Evolutionary conservation across 2,888 invertebrate species (phyloP), one percentile per base, ranked within the genome.

Genomic region (Hypena proboscidalis): DNA sequence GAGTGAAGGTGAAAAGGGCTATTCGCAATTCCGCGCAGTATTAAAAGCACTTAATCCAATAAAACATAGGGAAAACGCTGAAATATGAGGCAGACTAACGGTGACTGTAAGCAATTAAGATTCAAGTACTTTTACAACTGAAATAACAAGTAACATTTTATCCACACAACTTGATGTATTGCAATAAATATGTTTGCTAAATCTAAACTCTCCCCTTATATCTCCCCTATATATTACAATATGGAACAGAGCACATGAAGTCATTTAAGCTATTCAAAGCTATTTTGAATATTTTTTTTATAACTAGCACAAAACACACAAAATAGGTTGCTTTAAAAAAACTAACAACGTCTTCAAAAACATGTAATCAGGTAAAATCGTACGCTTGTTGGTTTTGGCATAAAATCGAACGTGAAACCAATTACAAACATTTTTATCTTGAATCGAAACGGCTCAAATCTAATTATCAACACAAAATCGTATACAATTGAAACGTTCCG

Each of bases 1-100:
- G 61, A 40, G 20, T 21, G 51, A 61, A 79, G 78, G 79, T 77
- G 74, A 74, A 79, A 74, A 68, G 67, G 58, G 69, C 70, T 57
- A 72, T 65, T 50, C 58, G 42, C 61, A 42, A 68, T 71, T 60
- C 57, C 47, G 65, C 44, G 54, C 47, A 31, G 53, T 60, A 66
- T 61, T 63, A 60, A 61, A 40, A 63, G 58, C 63, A 61, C 61
- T 67, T 67, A 66, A 62, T 58, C 44, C 55, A 52, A 67, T 67
- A 68, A 69, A 70, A 62, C 42, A 58, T 61, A 52, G 59, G 67
- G 68, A 62, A 51, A 57, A 51, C 5, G 39, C 40, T 45, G 51
- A 49, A 55, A 47, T 62, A 65, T 53, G 42, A 48, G 61, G 53
- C 52, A 60, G 62, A 68, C 61, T 64, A 59, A 64, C 43, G 47